Base-by-base conservation (phyloP, 2,888 invertebrate genomes). In the Drosophila merina region DNA sequence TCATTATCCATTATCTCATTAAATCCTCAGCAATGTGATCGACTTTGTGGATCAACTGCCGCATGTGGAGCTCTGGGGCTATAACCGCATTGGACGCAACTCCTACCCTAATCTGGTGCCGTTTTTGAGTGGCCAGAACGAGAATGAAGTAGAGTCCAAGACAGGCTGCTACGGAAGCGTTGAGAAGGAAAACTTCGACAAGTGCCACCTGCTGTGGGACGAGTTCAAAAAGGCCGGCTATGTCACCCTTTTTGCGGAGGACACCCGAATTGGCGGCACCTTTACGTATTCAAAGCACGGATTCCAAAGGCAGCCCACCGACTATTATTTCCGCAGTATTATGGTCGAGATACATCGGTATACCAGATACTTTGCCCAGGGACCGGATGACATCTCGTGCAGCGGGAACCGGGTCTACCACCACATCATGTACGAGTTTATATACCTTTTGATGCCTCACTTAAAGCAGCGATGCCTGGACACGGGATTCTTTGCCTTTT, bases 61-160 rank as follows among this genome's bases (percentile, higher is more conserved):
- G 4, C 63, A 63, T 30, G 30, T 12, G 3, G 63, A 63, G 9
- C 12, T 63, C 14, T 63, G 63, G 63, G 63, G 63, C 63, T 63
- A 63, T 25, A 63, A 63, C 4, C 63, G 63, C n/a, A 9, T 63
- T 4, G 63, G 63, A 0, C 33, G 14, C 12, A 63, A 63, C 30
- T 50, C 64, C 1, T 63, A 63, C 9, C 63, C 64, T 3, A 63
- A 63, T 50, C 0, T 63, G 10, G 3, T 63, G 30, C 63, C 63
- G 0, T 20, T 63, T 0, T 5, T 63, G 0, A 31, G 25, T 12
- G 63, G 63, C 4, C 36, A 50, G 2, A 50, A 30, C 42, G 44
- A 0, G 1, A 30, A 50, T 6, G 49, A 26, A 4, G 3, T 63
- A 36, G 50, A 63, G 36, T 3, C 33, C 0, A n/a, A 1, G 1